Conservation (phyloP, 2,113 vertebrate genomes). For the Panurus biarmicus region DNA sequence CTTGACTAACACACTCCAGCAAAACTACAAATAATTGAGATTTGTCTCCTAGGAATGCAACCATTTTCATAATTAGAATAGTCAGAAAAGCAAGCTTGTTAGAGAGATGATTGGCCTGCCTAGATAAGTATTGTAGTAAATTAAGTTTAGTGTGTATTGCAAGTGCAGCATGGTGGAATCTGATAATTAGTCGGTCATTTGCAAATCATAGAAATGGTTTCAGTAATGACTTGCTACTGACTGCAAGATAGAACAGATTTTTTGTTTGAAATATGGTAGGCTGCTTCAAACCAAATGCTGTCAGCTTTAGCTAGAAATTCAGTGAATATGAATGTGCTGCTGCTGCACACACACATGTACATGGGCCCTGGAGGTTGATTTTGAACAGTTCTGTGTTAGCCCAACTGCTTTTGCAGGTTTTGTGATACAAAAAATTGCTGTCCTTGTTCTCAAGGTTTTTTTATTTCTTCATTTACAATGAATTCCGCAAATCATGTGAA, state of each 20-base stretch:
- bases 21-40: conserved; percentile 61
- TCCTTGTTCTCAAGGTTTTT: background rate
- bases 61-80: conserved; percentile 44
- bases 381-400: background rate
- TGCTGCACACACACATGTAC: rapidly evolving
- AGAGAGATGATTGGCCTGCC: conserved; percentile 20
- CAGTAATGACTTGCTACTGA: background rate
- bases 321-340: background rate
- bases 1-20: conserved; percentile 48
- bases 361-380: rapidly evolving
- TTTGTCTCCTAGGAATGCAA: conserved; percentile 41
- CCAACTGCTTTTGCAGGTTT: background rate
- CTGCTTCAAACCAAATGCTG: background rate
- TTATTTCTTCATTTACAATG: background rate
- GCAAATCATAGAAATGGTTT: conserved; percentile 36
- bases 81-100: conserved; percentile 37
- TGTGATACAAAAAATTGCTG: background rate
- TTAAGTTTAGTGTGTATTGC: conserved; percentile 30
- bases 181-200: conserved; percentile 21
- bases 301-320: background rate
- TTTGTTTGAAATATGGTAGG: background rate
- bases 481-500: background rate
- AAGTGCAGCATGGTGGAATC: background rate
- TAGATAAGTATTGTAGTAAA: conserved; percentile 19
- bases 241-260: background rate